These are phyloP conservation scores for Drosophila antonietae DNA, from an alignment of 2,888 invertebrate species.

Conservation along the genomic window DNA sequence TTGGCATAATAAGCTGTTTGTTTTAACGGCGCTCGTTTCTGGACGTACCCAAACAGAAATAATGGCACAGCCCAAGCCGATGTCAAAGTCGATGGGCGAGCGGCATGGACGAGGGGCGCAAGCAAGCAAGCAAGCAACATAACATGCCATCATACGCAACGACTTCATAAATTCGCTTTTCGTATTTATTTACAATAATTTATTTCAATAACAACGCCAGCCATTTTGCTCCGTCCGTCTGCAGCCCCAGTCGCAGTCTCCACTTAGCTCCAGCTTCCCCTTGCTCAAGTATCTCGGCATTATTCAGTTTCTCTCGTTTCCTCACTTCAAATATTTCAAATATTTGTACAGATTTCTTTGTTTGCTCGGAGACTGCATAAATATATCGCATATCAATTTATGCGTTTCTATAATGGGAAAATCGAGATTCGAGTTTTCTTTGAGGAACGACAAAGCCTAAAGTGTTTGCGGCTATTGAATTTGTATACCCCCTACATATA, in stretches of 20 bases:
- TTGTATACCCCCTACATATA: constrained; percentile 4
- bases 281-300: background rate
- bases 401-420: constrained; percentile 55
- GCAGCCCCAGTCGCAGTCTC: background rate
- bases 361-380: constrained; percentile 44
- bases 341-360: constrained; percentile 53
- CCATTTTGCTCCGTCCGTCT: constrained; percentile 47
- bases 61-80: constrained; percentile 61
- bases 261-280: constrained; percentile 9
- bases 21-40: constrained; percentile 71
- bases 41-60: constrained; percentile 71
- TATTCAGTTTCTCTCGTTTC: constrained; percentile 14
- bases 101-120: constrained; percentile 7
- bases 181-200: constrained; percentile 82
- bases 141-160: constrained; percentile 60
- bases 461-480: constrained; percentile 31
- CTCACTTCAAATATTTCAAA: constrained; percentile 52
- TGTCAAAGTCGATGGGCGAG: background rate
- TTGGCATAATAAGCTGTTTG: constrained; percentile 81
- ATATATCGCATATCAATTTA: constrained; percentile 73
- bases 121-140: constrained; percentile 24
- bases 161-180: constrained; percentile 78
- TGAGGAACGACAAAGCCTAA: constrained; percentile 56
- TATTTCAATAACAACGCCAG: constrained; percentile 74
- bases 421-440: constrained; percentile 25